phyloP scores from a whole-genome alignment of 2,797 vertebrate species.

The Ctenochaetus hawaiiensis region DNA sequence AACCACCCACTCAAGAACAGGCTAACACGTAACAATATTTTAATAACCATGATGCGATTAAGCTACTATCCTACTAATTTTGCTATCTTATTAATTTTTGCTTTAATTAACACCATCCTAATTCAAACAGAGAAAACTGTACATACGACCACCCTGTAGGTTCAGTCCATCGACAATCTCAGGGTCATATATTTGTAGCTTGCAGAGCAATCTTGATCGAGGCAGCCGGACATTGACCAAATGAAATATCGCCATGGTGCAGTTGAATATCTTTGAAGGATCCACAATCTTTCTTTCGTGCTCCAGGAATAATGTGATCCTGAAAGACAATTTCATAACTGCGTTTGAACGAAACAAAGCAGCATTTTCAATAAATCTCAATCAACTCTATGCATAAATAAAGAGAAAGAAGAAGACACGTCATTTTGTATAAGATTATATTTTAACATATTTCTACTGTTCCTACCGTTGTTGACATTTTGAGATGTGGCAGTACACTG shows the following conservation, averaged over 20 bases:
- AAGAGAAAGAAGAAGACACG: no score
- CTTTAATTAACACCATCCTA: background rate
- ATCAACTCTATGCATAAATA: background rate
- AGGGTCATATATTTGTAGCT: background rate
- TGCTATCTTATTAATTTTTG: no score
- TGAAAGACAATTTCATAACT: constrained; percentile 32
- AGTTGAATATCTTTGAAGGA: constrained; percentile 62
- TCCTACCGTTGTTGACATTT: background rate
- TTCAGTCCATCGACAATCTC: constrained; percentile 78
- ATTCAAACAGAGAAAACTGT: background rate
- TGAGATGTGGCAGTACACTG: constrained; percentile 71
- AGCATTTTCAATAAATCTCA: background rate
- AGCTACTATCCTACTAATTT: background rate
- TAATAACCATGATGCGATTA: background rate
- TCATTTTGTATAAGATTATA: background rate
- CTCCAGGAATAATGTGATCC: constrained; percentile 63
- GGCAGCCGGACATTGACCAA: constrained; percentile 72
- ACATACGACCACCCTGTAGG: constrained; percentile 78
- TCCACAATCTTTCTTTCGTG: constrained; percentile 60
- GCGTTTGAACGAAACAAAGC: background rate
- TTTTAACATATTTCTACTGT: background rate
- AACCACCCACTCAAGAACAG: no score
- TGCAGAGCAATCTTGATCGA: constrained; percentile 71
- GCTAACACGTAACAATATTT: background rate
- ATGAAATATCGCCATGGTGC: constrained; percentile 74